A percentile compares a stretch with the other conserved stretches of the same genome.
phyloP scores from a whole-genome alignment of 30 jellyfish, hydroid and myxozoan genomes.

The Clytia hemisphaerica region DNA sequence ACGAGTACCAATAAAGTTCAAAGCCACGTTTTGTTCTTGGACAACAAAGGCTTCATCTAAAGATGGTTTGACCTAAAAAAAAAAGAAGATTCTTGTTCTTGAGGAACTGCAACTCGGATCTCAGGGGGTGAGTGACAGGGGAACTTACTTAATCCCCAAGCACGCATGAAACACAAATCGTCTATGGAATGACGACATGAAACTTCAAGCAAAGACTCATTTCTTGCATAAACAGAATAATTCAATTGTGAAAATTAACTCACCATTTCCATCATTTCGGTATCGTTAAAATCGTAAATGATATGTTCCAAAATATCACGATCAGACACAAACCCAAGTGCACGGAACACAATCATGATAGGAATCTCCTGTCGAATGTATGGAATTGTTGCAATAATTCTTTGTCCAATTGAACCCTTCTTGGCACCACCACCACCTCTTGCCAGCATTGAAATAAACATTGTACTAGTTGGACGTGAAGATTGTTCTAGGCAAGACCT shows the following conservation, averaged over 20 bases:
- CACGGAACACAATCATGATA: conserved; percentile 95
- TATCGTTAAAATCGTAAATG: conserved; percentile 93
- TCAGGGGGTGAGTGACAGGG: neutral
- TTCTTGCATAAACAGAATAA: too few species aligned
- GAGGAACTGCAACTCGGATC: neutral
- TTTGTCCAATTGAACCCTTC: conserved; percentile 95
- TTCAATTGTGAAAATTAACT: neutral
- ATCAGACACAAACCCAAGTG: conserved; percentile 99
- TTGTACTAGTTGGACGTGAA: conserved; percentile 95
- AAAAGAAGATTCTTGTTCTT: neutral
- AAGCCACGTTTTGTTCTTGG: conserved; percentile 98
- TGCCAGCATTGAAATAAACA: conserved; percentile 89
- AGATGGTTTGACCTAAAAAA: conserved; percentile 93
- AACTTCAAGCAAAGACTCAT: too few species aligned
- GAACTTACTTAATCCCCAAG: neutral
- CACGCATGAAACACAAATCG: neutral
- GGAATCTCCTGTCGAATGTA: conserved; percentile 98
- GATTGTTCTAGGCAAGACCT: conserved; percentile 93
- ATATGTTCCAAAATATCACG: conserved; percentile 96
- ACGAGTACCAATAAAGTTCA: conserved; percentile 98
- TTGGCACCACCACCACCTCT: conserved; percentile 98
- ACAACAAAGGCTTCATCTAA: conserved; percentile 99
- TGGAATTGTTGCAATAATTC: conserved; percentile 96
- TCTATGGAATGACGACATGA: too few species aligned
- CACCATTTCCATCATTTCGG: conserved; percentile 99